phyloP scores from a whole-genome alignment of 2,113 vertebrate genomes.

The Sturnira hondurensis region DNA sequence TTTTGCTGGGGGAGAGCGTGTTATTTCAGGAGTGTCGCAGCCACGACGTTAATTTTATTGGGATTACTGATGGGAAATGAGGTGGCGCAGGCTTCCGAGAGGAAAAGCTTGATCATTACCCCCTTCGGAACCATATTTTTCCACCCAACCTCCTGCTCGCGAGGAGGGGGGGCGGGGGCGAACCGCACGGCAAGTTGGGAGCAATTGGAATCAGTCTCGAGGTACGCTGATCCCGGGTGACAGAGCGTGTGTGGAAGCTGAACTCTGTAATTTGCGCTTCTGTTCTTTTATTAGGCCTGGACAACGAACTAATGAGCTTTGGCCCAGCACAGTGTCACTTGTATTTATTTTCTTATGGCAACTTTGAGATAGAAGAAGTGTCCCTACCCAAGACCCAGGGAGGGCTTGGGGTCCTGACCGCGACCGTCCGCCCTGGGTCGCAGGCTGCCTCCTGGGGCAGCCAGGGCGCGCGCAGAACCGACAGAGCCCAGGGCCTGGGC shows the following conservation, averaged over 20 bases:
- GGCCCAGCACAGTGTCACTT: constrained; percentile 89
- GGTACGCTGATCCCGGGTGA: constrained; percentile 89
- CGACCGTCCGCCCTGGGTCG: not conserved
- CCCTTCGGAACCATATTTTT: constrained; percentile 84
- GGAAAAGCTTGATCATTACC: constrained; percentile 81
- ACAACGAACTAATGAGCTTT: constrained; percentile 94
- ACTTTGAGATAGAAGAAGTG: constrained; percentile 79
- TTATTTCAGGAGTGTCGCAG: constrained; percentile 82
- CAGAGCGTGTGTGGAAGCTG: constrained; percentile 91
- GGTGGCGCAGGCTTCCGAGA: constrained; percentile 80
- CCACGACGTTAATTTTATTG: constrained; percentile 80
- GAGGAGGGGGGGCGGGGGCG: constrained; percentile 60
- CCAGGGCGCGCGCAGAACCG: not conserved
- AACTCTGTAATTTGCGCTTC: constrained; percentile 92
- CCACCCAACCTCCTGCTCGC: constrained; percentile 77
- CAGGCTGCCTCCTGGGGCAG: not conserved
- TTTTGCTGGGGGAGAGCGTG: constrained; percentile 82
- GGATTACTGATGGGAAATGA: constrained; percentile 85
- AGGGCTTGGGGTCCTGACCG: not conserved
- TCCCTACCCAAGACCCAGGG: constrained; percentile 50
- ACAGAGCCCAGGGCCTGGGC: not conserved
- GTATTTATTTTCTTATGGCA: constrained; percentile 90
- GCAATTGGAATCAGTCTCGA: constrained; percentile 85
- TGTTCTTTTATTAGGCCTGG: constrained; percentile 92
- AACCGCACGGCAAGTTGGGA: constrained; percentile 78